Conservation (phyloP, 2,888 invertebrate genomes). For the Biston betularia region DNA sequence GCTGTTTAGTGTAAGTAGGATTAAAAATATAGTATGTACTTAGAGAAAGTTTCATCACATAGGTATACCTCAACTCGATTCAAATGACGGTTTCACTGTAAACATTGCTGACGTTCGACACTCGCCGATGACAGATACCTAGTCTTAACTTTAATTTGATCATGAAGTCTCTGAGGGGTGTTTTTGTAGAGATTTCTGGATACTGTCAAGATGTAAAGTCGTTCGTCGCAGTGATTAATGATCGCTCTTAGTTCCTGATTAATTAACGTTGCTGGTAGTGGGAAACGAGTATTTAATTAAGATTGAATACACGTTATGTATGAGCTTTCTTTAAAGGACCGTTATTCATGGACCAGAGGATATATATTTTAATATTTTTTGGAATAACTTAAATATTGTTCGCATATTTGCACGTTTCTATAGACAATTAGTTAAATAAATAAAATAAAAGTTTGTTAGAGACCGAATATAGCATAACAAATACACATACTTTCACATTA, state of each 20-base stretch:
- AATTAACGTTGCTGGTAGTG: conserved; percentile 23
- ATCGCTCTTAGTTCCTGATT: conserved; percentile 39
- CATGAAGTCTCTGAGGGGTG: conserved; percentile 47
- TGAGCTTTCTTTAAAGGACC: conserved; percentile 4
- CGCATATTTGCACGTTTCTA: too few relatives aligned
- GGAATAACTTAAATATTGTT: background rate
- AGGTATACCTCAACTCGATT: background rate
- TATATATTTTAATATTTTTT: background rate
- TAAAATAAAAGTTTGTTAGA: too few relatives aligned
- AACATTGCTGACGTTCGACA: conserved; percentile 14
- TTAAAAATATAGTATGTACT: too few relatives aligned
- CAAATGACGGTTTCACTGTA: conserved; percentile 39
- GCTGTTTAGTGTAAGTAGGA: too few relatives aligned
- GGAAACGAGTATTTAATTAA: conserved; percentile 24
- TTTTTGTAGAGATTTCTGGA: conserved; percentile 46
- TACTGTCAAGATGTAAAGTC: conserved; percentile 30
- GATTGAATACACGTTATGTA: conserved; percentile 9
- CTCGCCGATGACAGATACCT: conserved; percentile 72
- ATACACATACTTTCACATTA: too few relatives aligned
- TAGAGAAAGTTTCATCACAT: too few relatives aligned
- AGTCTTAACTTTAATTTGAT: conserved; percentile 74
- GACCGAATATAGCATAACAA: too few relatives aligned
- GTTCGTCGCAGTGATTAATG: conserved; percentile 42
- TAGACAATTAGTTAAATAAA: too few relatives aligned
- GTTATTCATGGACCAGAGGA: background rate